A percentile compares a stretch with the other conserved stretches of the same genome.
Evolutionary conservation across 2,113 vertebrate genomes (phyloP).

Genomic region (Chloroceryle aenea): DNA sequence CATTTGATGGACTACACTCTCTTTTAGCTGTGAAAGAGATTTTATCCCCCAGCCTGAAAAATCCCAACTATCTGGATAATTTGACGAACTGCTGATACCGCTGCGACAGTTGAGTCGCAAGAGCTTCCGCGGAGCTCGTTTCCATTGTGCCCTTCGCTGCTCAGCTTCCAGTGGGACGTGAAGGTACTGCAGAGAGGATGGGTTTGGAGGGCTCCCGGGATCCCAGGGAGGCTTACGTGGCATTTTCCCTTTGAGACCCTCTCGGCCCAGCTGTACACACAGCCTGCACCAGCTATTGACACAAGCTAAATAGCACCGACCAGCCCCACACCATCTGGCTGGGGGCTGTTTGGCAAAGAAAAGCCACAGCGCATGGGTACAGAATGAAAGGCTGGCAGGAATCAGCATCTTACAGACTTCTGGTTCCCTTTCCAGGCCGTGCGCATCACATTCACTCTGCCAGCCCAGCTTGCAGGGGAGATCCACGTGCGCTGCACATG

Average conservation of each 20-base stretch:
- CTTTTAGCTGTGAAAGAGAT: not conserved
- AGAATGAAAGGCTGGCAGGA: not conserved
- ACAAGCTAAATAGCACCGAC: not conserved
- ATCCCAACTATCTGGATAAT: conserved; percentile 11
- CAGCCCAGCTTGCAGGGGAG: accelerated
- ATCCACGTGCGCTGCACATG: accelerated
- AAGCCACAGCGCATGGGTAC: accelerated
- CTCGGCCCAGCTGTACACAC: not conserved
- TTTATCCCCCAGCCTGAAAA: conserved; percentile 20
- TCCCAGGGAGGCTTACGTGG: not conserved
- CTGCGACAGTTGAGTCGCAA: not conserved
- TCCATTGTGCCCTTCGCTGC: not conserved
- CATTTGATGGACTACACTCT: not conserved
- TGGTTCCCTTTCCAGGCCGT: not conserved
- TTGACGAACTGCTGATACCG: not conserved
- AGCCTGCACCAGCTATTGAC: accelerated
- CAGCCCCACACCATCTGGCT: not conserved
- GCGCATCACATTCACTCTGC: not conserved
- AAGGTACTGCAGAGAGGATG: not conserved
- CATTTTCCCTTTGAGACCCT: not conserved
- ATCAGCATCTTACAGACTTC: not conserved
- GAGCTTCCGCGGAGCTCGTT: not conserved
- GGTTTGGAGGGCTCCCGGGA: not conserved
- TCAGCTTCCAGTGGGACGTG: not conserved
- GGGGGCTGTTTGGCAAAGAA: not conserved